Conservation (phyloP, 2,797 vertebrate species). For the Alauda arvensis region DNA sequence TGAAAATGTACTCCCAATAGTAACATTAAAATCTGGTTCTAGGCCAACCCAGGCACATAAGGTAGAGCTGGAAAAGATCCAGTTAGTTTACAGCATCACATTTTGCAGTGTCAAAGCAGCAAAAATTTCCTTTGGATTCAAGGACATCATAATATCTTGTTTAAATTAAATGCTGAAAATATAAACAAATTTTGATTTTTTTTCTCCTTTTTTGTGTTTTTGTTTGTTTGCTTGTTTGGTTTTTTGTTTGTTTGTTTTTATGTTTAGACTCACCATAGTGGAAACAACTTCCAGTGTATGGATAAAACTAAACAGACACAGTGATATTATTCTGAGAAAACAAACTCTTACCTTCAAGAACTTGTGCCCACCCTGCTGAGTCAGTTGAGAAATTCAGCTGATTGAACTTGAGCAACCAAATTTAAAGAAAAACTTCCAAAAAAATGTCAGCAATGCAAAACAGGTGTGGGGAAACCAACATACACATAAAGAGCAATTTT, state of each 20-base stretch:
- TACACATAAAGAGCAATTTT: slow-evolving; percentile 16
- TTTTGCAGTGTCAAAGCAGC: slow-evolving; percentile 12
- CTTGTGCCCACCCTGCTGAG: background rate
- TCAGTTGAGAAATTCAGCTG: background rate
- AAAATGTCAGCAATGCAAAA: slow-evolving; percentile 15
- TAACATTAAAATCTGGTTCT: slow-evolving; percentile 27
- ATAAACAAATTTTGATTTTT: background rate
- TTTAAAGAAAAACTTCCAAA: background rate
- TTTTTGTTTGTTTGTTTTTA: background rate
- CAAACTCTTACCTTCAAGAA: slow-evolving; percentile 13
- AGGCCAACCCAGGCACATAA: slow-evolving; percentile 18
- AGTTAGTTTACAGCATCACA: slow-evolving; percentile 9
- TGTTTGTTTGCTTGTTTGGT: no score
- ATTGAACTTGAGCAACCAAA: background rate
- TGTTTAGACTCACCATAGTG: background rate
- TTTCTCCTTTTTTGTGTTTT: background rate
- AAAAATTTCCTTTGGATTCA: slow-evolving; percentile 17
- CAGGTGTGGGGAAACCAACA: slow-evolving; percentile 1
- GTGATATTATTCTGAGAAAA: slow-evolving; percentile 1
- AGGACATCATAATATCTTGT: slow-evolving; percentile 2
- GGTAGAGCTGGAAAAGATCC: slow-evolving; percentile 23
- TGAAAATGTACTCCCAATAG: slow-evolving; percentile 33
- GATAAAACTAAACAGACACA: slow-evolving; percentile 8
- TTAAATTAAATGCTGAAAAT: slow-evolving; percentile 30
- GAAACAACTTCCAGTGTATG: background rate